phyloP scores from a whole-genome alignment of 2,113 vertebrate species.

The Colistium nudipinnis region DNA sequence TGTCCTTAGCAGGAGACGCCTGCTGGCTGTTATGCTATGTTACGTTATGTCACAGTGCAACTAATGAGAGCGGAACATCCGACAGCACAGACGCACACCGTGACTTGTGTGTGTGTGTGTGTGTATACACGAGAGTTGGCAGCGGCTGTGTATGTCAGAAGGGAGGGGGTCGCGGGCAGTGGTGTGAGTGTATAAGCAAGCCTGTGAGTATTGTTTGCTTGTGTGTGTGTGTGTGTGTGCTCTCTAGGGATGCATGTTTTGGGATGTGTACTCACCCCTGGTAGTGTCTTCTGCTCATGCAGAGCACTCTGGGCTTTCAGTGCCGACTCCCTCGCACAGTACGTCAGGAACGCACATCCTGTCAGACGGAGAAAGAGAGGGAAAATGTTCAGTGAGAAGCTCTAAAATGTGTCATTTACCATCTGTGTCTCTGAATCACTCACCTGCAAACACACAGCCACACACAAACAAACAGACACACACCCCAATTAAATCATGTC shows the following conservation, averaged over 20 bases:
- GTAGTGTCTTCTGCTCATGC: constrained; percentile 93
- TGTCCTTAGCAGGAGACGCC: constrained; percentile 73
- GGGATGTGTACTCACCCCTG: constrained; percentile 84
- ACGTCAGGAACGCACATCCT: constrained; percentile 95
- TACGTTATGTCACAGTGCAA: constrained; percentile 74
- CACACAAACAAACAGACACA: constrained; percentile 37
- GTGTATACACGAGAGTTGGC: constrained; percentile 19
- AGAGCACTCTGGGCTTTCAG: constrained; percentile 93
- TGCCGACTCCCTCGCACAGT: constrained; percentile 91
- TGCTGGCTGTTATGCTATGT: constrained; percentile 62
- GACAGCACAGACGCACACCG: constrained; percentile 33
- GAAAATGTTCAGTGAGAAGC: constrained; percentile 34
- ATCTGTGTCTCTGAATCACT: constrained; percentile 40
- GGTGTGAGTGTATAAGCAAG: constrained; percentile 20
- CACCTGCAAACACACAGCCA: constrained; percentile 29
- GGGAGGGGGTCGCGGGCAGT: not conserved
- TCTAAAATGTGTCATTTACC: constrained; percentile 39
- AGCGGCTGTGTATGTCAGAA: constrained; percentile 13
- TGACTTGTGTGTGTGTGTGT: constrained; percentile 16
- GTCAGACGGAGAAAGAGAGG: constrained; percentile 50
- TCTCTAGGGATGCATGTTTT: constrained; percentile 49
- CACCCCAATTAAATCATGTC: constrained; percentile 45
- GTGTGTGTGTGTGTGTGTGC: constrained; percentile 27
- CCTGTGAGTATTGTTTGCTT: constrained; percentile 37
- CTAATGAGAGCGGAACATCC: constrained; percentile 69